Percentiles rank a stretch among this genome's conserved stretches.
Evolutionary conservation across 2,113 vertebrate genomes (phyloP).

Genomic region (Atrichornis clamosus): DNA sequence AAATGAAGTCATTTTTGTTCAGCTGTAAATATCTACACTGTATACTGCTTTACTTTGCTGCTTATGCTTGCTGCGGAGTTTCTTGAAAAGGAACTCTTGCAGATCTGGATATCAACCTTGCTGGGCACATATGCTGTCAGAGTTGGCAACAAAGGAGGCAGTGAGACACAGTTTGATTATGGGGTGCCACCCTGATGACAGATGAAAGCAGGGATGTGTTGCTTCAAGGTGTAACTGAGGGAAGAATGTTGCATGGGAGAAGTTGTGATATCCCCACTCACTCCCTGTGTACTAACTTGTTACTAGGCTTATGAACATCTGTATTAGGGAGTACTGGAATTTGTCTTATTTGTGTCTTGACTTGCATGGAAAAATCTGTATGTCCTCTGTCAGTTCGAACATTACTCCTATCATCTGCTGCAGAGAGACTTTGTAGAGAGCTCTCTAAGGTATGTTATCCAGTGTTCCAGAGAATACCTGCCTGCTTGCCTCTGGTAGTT

Average conservation of each 20-base stretch:
- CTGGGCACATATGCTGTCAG: neutral
- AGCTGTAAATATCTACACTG: neutral
- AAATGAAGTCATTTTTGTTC: neutral
- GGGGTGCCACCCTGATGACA: neutral
- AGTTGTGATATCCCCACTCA: neutral
- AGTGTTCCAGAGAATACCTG: neutral
- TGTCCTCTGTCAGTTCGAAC: neutral
- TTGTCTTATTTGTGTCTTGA: neutral
- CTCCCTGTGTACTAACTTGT: neutral
- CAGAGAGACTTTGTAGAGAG: neutral
- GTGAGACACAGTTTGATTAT: neutral
- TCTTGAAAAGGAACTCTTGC: neutral
- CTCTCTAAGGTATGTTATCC: neutral
- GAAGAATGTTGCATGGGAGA: neutral
- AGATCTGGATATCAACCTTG: neutral
- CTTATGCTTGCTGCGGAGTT: neutral
- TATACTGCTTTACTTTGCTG: neutral
- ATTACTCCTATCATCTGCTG: neutral
- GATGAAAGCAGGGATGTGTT: neutral
- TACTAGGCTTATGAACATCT: neutral
- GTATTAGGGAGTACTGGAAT: neutral
- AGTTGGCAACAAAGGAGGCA: neutral
- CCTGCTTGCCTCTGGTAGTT: neutral
- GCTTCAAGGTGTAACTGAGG: neutral
- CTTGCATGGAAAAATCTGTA: neutral